Evolutionary conservation across 2,888 invertebrate species (phyloP), one percentile per base, ranked within the genome.

Genomic region (Yponomeuta malinellus): DNA sequence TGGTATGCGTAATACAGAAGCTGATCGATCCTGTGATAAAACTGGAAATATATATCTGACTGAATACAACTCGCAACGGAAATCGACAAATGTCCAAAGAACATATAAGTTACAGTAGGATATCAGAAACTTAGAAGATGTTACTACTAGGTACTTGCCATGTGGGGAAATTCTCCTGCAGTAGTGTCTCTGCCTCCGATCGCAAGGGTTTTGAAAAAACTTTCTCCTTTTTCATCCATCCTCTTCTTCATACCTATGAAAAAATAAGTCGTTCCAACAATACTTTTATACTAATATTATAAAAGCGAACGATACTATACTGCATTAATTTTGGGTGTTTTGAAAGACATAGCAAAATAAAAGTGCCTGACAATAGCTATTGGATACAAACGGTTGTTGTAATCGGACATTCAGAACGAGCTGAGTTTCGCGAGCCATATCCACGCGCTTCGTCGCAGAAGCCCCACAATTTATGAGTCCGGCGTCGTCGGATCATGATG

Each of bases 131-230:
- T 68, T 69, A 69, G 10, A 31, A 31, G 6, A 69, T n/a, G 48
- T 31, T 52, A n/a, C 23, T 4, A 69, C 23, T 23, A 23, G 23
- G 23, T 23, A 23, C 66, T 12, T 68, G 68, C 71, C 71, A 71
- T 71, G 33, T 71, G 71, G 4, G 71, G 71, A 59, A 71, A 71
- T 48, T 71, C 71, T 10, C 71, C 71, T 12, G n/a, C 12, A 2
- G 8, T 10, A 3, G 71, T 23, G 43, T 31, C 37, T n/a, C 59
- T 37, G 2, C 71, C 71, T 29, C 71, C 71, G 10, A 71, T 12
- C 31, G 59, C 67, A 8, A 29, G 48, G 4, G 10, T 33, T 1
- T 3, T 0, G 23, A 68, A 3, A n/a, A 15, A 68, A 23, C 48
- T 15, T 43, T 43, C 37, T 37, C 37, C 37, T 37, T 2, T 2